Evolutionary conservation across 1,140 invertebrate species (phyloP), one percentile per base, ranked within the genome.

Genomic region (Sarcophaga bullata): DNA sequence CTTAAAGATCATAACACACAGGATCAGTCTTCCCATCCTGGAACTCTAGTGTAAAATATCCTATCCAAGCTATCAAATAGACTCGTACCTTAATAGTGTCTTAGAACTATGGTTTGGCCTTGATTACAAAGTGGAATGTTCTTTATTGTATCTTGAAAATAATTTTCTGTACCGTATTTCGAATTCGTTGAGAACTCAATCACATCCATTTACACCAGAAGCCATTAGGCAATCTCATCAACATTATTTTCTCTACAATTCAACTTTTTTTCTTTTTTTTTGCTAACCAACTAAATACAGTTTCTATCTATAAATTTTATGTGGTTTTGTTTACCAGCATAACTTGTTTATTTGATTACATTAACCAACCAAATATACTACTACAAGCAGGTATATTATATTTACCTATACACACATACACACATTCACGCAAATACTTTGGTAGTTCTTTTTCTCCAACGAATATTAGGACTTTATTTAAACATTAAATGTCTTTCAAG

Each of bases 281-380:
- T 19, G 19, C n/a, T 2, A 19, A 52, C n/a, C 11, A 19, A 19
- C 25, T 73, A 25, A 19, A 25, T 73, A 7, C 7, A 4, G 11
- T 25, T 25, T 25, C n/a, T 25, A 73, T 46, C 37, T 47, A 3
- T 3, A 73, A 25, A 7, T 73, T 73, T 25, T 25, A 73, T 73
- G 73, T 15, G 73, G 50, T 52, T 52, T 52, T 37, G 25, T 73
- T 73, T 73, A 9, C 37, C 73, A 13, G 15, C 37, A 73, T 73
- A 46, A 73, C 25, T 73, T 73, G 25, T 46, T 73, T 73, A 73
- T 73, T 73, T 73, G 46, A 25, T 73, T 73, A 46, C 73, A 73
- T 73, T 73, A 73, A 46, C 8, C 73, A 46, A 46, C 62, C 62
- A 37, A 37, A 37, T 37, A 37, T 37, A 37, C 62, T 72, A 72